phyloP scores from a whole-genome alignment of 2,797 vertebrate species.

The Scyliorhinus canicula region DNA sequence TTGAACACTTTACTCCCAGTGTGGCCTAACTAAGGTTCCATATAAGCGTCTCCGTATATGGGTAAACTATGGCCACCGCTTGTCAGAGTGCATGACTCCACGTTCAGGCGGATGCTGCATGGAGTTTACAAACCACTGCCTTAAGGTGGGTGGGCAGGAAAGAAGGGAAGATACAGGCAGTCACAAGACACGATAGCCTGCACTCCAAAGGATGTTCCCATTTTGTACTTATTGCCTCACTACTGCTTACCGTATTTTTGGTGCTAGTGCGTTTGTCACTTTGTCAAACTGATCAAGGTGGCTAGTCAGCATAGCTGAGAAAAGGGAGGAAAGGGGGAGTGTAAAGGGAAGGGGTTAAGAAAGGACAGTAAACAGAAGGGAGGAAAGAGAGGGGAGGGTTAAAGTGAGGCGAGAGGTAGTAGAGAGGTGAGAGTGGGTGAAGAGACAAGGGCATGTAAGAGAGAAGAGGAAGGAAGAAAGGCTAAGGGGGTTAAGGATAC shows the following conservation, averaged over 20 bases:
- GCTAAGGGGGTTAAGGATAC: too few species aligned
- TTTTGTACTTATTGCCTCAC: too few species aligned
- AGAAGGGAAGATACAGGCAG: too few species aligned
- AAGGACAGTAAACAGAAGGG: background rate
- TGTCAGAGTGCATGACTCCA: too few species aligned
- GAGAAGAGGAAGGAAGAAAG: too few species aligned
- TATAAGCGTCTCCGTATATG: background rate
- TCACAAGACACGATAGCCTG: too few species aligned
- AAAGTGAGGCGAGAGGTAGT: background rate
- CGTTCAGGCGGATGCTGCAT: too few species aligned
- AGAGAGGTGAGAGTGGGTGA: background rate
- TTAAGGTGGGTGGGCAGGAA: too few species aligned
- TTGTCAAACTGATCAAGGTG: background rate
- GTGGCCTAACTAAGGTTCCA: too few species aligned
- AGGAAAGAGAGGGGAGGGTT: background rate
- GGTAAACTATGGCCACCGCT: background rate
- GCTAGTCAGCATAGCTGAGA: background rate
- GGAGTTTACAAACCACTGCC: too few species aligned
- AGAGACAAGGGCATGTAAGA: background rate
- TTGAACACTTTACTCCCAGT: too few species aligned
- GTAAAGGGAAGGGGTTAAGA: background rate
- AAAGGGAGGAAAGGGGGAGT: background rate
- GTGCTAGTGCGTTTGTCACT: background rate
- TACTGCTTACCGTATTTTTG: background rate
- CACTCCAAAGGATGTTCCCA: too few species aligned